Conservation (phyloP, 2,113 vertebrate genomes). For the Herpetotheres cachinnans region DNA sequence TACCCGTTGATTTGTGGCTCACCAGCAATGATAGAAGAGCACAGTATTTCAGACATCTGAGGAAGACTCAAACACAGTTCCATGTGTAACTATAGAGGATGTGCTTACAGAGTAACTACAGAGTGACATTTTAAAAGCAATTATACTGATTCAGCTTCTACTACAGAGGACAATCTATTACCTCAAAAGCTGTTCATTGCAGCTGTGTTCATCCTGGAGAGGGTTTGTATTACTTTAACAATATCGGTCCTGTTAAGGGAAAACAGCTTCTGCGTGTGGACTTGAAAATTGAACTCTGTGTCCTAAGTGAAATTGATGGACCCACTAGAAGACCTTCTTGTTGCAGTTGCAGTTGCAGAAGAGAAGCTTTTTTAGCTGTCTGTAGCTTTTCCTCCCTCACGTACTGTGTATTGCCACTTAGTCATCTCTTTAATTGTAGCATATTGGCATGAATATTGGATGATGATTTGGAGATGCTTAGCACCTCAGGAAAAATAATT, state of each 20-base stretch:
- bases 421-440: conserved; percentile 11
- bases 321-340: neutral
- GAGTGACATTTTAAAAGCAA: neutral
- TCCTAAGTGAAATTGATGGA: neutral
- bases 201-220: neutral
- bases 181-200: neutral
- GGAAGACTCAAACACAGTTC: neutral
- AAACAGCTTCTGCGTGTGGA: neutral
- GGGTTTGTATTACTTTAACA: neutral
- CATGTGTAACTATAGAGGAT: neutral
- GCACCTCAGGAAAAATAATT: conserved; percentile 37
- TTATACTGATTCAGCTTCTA: neutral
- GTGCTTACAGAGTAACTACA: neutral
- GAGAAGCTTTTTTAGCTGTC: neutral
- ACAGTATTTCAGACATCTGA: neutral
- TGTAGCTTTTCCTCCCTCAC: neutral
- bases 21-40: neutral
- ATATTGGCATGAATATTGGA: conserved; percentile 47
- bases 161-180: neutral
- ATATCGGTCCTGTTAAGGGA: neutral
- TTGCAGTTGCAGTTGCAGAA: neutral
- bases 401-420: neutral
- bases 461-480: conserved; percentile 35
- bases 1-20: neutral
- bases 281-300: neutral